Conservation (phyloP, 2,888 invertebrate species). For the Oscheius sp. region DNA sequence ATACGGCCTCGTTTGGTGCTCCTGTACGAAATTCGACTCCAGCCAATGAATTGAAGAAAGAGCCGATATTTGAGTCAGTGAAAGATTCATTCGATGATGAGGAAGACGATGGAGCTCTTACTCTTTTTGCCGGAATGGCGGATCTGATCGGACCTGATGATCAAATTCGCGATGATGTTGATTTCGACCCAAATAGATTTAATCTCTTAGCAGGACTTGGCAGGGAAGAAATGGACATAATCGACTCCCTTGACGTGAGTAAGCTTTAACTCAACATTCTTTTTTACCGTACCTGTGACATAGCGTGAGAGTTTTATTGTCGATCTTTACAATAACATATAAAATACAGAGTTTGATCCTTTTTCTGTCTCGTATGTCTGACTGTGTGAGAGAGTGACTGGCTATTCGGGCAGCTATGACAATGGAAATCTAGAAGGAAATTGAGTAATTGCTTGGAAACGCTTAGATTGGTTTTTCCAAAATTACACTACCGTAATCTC, state of each 20-base stretch:
- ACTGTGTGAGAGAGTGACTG: too few relatives aligned
- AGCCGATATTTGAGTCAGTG: too few relatives aligned
- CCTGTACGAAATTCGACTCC: neutral
- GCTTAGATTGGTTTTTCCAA: too few relatives aligned
- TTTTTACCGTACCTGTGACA: neutral
- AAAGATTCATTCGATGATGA: neutral
- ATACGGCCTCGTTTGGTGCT: slow-evolving; percentile 8
- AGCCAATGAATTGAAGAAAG: neutral
- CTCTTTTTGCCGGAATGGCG: neutral
- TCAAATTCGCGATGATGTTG: slow-evolving; percentile 30
- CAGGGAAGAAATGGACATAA: slow-evolving; percentile 31
- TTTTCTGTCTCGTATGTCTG: too few relatives aligned
- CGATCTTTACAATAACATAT: too few relatives aligned
- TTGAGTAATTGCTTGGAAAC: too few relatives aligned
- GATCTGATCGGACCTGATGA: slow-evolving; percentile 16
- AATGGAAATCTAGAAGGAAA: too few relatives aligned
- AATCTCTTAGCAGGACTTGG: neutral
- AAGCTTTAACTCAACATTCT: too few relatives aligned
- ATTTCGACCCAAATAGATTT: slow-evolving; percentile 14
- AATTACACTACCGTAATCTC: too few relatives aligned
- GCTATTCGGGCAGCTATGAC: too few relatives aligned
- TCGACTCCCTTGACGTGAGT: slow-evolving; percentile 36
- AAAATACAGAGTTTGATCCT: too few relatives aligned
- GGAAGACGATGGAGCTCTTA: slow-evolving; percentile 9
- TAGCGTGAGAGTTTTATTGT: neutral